Evolutionary conservation across 2,888 invertebrate species (phyloP).

Genomic region (Drosophila yooni): DNA sequence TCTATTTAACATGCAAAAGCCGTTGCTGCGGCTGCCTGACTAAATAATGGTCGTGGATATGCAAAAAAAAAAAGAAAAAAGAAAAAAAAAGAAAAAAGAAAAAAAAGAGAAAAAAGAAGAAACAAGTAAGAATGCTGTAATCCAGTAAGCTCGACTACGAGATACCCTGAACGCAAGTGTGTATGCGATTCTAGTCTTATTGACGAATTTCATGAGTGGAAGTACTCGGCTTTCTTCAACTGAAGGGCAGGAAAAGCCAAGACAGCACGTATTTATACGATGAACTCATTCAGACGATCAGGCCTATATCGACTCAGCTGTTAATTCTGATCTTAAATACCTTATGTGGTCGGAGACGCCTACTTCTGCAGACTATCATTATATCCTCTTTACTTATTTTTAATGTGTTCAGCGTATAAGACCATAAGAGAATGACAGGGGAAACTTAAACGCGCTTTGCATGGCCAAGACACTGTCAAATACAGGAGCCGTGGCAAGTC

Average conservation of each 20-base stretch:
- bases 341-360: neutral
- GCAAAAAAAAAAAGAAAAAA: conserved; percentile 15
- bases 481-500: conserved; percentile 3
- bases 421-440: conserved; percentile 10
- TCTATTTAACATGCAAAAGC: conserved; percentile 68
- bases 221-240: neutral
- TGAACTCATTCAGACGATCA: neutral
- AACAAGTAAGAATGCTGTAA: neutral
- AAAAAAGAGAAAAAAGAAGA: conserved; percentile 4
- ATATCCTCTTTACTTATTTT: neutral
- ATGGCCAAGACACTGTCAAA: conserved; percentile 35
- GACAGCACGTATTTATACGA: neutral
- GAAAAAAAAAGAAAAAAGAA: neutral
- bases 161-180: neutral
- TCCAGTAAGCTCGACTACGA: neutral
- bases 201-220: neutral
- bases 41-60: conserved; percentile 31
- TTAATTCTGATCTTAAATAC: neutral
- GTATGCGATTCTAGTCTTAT: neutral
- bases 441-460: conserved; percentile 24
- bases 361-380: neutral
- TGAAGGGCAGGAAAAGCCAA: neutral
- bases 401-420: neutral
- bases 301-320: neutral
- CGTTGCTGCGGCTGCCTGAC: conserved; percentile 26